Evolutionary conservation across 37 sponge, comb jelly and placozoan species (phyloP), one percentile per base, ranked within the genome.

Genomic region (Chondrilla cf. caribensis): DNA sequence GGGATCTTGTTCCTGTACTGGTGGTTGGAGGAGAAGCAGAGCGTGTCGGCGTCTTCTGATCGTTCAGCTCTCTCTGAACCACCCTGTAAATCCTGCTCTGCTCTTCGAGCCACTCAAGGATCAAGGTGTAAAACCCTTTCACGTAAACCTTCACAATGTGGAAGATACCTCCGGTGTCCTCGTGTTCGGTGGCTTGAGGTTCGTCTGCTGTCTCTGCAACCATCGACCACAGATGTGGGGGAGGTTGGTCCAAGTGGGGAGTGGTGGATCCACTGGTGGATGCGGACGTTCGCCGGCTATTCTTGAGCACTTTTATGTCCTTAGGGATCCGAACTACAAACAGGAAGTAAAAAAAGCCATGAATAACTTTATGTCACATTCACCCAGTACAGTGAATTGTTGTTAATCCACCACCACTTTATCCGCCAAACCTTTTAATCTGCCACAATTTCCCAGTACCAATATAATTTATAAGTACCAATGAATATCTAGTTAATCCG

Each of bases 91-190:
- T 31, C 0, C 44, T 42, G 51, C 90, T 89, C 25, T 28, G 81
- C 31, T 58, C 29, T 33, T 87, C 87, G 82, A 89, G 75, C 79
- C 80, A 89, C 0, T 77, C 55, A 21, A 89, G 86, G 21, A 89
- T 8, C 33, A 73, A 17, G 3, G 18, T 1, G 42, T 73, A 73
- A 24, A 37, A n/a, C 24, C 5, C 43, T 21, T 2, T 39, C 38
- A 73, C 24, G 76, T 43, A 73, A n/a, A 11, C 41, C 25, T 42
- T 73, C 0, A 73, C 6, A 3, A 7, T 73, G 44, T 73, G n/a
- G 25, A 22, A 22, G 2, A 73, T 5, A 19, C 76, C 76, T 40
- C 5, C 24, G 18, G 14, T 73, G 24, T 37, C 38, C 6, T 6
- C 6, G 11, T 47, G 9, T 7, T 29, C 22, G 29, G 18, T 62